phyloP scores from a whole-genome alignment of 2,888 invertebrate species.

The Brenthis daphne region DNA sequence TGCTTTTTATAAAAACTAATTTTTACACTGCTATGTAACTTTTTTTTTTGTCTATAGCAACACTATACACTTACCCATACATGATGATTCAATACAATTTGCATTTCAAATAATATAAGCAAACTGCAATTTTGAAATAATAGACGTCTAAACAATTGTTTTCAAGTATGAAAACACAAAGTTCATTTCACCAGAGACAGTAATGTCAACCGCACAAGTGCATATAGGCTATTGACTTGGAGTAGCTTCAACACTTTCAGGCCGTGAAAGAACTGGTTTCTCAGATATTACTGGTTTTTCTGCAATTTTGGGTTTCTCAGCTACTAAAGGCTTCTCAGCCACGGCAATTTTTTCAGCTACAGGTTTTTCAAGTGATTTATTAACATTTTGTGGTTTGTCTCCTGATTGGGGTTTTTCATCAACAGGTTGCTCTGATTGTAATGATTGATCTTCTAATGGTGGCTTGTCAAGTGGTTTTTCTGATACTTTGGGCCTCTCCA shows the following conservation, averaged over 20 bases:
- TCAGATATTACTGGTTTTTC: conserved; percentile 58
- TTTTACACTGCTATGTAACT: conserved; percentile 22
- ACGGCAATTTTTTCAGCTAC: conserved; percentile 43
- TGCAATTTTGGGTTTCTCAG: conserved; percentile 45
- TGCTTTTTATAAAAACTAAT: conserved; percentile 22
- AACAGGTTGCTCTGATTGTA: conserved; percentile 30
- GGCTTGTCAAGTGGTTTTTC: conserved; percentile 50
- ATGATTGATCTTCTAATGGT: conserved; percentile 47
- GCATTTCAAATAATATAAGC: conserved; percentile 34
- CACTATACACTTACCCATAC: conserved; percentile 31
- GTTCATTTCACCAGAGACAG: conserved; percentile 61
- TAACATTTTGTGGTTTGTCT: conserved; percentile 53
- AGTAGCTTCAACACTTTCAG: conserved; percentile 63
- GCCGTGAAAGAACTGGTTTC: conserved; percentile 60
- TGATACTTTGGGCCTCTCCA: conserved; percentile 51
- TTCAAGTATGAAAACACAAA: conserved; percentile 74
- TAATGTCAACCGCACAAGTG: conserved; percentile 55
- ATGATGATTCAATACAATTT: conserved; percentile 28
- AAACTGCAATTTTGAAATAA: conserved; percentile 32
- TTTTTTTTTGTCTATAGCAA: conserved; percentile 19
- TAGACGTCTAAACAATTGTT: conserved; percentile 60
- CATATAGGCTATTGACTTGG: conserved; percentile 75
- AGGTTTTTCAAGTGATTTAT: conserved; percentile 54
- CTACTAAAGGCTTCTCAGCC: conserved; percentile 48
- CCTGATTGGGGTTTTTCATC: conserved; percentile 54